Percentiles rank a stretch among this genome's conserved stretches.
Evolutionary conservation across 2,888 invertebrate species (phyloP).

Genomic region (Nymphalis polychloros): DNA sequence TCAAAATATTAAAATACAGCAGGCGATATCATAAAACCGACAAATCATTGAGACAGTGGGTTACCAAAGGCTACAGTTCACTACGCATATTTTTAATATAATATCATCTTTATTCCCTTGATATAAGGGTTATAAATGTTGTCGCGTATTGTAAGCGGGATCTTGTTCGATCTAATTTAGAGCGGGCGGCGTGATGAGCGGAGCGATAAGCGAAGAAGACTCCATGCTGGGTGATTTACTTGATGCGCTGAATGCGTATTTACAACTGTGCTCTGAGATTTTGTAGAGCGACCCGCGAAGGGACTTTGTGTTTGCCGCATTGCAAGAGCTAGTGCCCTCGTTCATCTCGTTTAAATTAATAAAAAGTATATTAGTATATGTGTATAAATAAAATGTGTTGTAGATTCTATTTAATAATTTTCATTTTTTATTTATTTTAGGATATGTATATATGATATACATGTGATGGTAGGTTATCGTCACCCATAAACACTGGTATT

Average conservation of each 20-base stretch:
- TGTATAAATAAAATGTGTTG: too few species aligned
- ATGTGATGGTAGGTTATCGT: too few species aligned
- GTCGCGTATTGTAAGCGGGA: conserved; percentile 9
- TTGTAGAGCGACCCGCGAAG: conserved; percentile 22
- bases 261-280: conserved; percentile 32
- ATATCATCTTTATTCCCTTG: conserved; percentile 5
- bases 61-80: conserved; percentile 22
- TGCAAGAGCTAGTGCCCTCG: background rate
- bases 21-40: conserved; percentile 54
- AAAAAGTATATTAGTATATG: too few species aligned
- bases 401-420: too few species aligned
- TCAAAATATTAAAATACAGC: conserved; percentile 37
- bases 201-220: conserved; percentile 55
- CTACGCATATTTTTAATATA: background rate
- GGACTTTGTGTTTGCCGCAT: background rate
- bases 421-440: too few species aligned
- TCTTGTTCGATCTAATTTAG: conserved; percentile 67
- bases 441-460: too few species aligned
- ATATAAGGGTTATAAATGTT: conserved; percentile 12
- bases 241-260: conserved; percentile 41
- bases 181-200: conserved; percentile 55
- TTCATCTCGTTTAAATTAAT: background rate
- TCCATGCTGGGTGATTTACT: conserved; percentile 72
- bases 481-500: too few species aligned
- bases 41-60: conserved; percentile 54